Percentiles rank a stretch among this genome's conserved stretches.
These are phyloP conservation scores for Clarias gariepinus DNA, from an alignment of 2,113 vertebrate genomes.

Conservation along the genomic window DNA sequence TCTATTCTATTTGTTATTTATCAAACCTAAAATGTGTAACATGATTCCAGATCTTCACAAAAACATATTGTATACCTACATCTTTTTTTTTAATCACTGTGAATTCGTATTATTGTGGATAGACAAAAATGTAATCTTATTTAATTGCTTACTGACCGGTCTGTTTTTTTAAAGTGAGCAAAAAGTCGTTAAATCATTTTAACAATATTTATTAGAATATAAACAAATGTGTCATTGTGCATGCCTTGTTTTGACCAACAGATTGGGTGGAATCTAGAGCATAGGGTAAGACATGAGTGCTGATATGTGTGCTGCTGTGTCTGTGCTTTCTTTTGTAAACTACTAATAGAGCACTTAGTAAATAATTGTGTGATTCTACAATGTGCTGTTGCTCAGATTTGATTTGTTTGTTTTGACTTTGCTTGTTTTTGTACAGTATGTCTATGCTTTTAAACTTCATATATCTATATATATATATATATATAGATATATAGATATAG, in stretches of 20 bases:
- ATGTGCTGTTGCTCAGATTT: not conserved
- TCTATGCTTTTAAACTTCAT: not conserved
- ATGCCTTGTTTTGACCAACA: slow-evolving; percentile 79
- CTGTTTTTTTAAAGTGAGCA: not conserved
- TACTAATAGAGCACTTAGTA: too few relatives aligned
- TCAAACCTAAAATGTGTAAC: not conserved
- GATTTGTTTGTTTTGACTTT: not conserved
- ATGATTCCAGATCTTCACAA: not conserved
- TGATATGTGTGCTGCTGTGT: slow-evolving; percentile 46
- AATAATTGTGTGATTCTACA: not conserved
- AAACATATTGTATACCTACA: not conserved
- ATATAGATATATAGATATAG: too few relatives aligned
- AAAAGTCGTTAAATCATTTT: not conserved
- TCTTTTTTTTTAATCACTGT: not conserved
- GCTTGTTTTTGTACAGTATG: not conserved
- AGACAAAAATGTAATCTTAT: not conserved
- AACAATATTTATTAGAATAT: too few relatives aligned
- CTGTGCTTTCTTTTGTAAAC: not conserved
- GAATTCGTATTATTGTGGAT: not conserved
- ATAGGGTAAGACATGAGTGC: slow-evolving; percentile 78
- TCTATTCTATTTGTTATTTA: not conserved
- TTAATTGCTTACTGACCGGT: not conserved
- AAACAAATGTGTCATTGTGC: not conserved
- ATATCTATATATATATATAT: too few relatives aligned
- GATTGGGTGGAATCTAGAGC: slow-evolving; percentile 81